Conservation (phyloP, 1,140 invertebrate species). For the Camponotus floridanus region DNA sequence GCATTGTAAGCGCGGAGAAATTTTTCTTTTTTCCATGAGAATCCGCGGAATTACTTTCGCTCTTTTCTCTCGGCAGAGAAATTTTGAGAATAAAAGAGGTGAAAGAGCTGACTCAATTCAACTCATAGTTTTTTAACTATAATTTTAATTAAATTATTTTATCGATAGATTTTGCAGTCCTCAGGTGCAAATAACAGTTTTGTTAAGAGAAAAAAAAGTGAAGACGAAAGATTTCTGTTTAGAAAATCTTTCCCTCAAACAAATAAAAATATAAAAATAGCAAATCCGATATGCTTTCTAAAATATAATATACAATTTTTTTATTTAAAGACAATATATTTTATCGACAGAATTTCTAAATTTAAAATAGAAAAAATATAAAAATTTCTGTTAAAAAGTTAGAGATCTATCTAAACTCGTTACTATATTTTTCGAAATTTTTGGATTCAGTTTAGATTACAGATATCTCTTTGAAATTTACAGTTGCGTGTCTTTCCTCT, state of each 20-base stretch:
- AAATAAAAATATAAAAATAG: not conserved
- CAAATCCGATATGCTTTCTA: not conserved
- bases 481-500: not conserved
- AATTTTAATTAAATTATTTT: not conserved
- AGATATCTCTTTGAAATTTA: constrained; percentile 54
- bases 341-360: not conserved
- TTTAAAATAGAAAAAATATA: not conserved
- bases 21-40: not conserved
- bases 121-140: not conserved
- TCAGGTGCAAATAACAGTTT: not conserved
- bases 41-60: not conserved
- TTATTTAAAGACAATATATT: not conserved
- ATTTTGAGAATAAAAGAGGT: constrained; percentile 16
- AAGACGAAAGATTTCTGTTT: not conserved
- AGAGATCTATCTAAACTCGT: not conserved
- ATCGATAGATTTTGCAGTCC: not conserved
- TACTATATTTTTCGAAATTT: not conserved
- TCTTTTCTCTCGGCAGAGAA: not conserved
- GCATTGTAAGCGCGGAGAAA: constrained; percentile 1
- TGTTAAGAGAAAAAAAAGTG: not conserved
- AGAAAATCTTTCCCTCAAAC: not conserved
- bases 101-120: not conserved
- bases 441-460: not conserved
- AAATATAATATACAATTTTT: not conserved
- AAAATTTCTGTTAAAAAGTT: not conserved